Percentiles rank a stretch among this genome's conserved stretches.
phyloP scores from a whole-genome alignment of 2,888 invertebrate species.

The Rotaria socialis region DNA sequence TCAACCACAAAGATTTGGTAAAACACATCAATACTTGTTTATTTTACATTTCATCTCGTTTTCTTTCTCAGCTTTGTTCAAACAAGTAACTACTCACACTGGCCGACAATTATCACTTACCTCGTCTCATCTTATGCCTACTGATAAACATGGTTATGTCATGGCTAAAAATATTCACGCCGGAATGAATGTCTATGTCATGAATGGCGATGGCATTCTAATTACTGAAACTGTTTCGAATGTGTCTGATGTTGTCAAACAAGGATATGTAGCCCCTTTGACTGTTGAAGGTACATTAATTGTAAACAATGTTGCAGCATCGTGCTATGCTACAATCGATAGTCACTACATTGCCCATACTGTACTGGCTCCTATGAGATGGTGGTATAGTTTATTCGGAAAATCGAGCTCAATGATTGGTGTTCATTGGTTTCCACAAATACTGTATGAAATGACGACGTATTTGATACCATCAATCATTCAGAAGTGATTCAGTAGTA shows the following conservation, averaged over 20 bases:
- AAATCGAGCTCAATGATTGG: not conserved
- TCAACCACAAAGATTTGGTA: conserved; percentile 7
- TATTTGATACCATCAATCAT: not conserved
- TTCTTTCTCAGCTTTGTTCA: not conserved
- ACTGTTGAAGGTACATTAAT: conserved; percentile 41
- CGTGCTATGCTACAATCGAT: conserved; percentile 44
- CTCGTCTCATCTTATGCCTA: not conserved
- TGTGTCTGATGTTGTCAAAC: not conserved
- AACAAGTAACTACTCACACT: not conserved
- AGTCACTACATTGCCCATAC: conserved; percentile 44
- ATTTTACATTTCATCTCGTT: not conserved
- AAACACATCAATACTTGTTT: no score
- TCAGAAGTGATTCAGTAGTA: not conserved
- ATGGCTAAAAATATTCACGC: not conserved
- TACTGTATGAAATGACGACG: not conserved
- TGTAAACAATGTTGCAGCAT: conserved; percentile 38
- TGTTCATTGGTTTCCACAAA: conserved; percentile 44
- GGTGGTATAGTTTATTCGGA: conserved; percentile 41
- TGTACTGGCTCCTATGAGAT: conserved; percentile 42
- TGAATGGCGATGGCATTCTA: not conserved
- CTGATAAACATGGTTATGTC: not conserved
- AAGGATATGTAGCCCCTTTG: conserved; percentile 44
- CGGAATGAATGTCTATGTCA: not conserved
- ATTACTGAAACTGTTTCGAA: not conserved
- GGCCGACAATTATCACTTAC: conserved; percentile 13